Conservation (phyloP, 2,797 vertebrate species). For the Podarcis lilfordi region DNA sequence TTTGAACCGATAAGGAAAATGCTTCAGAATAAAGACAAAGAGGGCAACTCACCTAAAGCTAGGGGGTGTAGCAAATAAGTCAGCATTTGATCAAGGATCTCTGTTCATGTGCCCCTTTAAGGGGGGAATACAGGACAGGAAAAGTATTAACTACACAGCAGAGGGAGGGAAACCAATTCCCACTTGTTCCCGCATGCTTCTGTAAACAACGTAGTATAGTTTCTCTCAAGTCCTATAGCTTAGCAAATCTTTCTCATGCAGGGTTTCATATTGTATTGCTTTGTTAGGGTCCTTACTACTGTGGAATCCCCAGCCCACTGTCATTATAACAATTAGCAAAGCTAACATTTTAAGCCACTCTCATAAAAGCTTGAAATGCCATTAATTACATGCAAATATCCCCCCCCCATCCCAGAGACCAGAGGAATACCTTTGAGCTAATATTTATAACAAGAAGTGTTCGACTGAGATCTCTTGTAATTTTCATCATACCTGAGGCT, state of each 20-base stretch:
- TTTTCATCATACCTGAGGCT: conserved; percentile 96
- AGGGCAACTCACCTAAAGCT: not conserved
- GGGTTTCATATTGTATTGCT: not conserved
- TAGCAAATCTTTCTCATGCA: not conserved
- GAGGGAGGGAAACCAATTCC: too few species aligned
- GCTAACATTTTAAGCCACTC: conserved; percentile 71
- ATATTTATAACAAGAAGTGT: conserved; percentile 90
- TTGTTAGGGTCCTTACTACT: not conserved
- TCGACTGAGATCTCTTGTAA: conserved; percentile 88
- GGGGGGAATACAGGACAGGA: not conserved
- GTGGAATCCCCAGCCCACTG: conserved; percentile 16
- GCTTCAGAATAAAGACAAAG: not conserved
- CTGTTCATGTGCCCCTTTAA: not conserved
- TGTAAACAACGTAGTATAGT: not conserved
- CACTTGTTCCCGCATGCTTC: not conserved
- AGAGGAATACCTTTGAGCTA: conserved; percentile 88
- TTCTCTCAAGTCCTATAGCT: not conserved
- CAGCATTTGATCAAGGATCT: not conserved
- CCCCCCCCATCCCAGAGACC: conserved; percentile 84
- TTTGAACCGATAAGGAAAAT: not conserved
- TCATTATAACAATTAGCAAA: conserved; percentile 67
- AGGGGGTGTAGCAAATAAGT: not conserved
- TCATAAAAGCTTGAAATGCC: conserved; percentile 76
- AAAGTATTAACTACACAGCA: not conserved
- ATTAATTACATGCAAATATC: conserved; percentile 89